Base-by-base conservation (phyloP, 2,797 vertebrate genomes). In the Enteromius radiatus region DNA sequence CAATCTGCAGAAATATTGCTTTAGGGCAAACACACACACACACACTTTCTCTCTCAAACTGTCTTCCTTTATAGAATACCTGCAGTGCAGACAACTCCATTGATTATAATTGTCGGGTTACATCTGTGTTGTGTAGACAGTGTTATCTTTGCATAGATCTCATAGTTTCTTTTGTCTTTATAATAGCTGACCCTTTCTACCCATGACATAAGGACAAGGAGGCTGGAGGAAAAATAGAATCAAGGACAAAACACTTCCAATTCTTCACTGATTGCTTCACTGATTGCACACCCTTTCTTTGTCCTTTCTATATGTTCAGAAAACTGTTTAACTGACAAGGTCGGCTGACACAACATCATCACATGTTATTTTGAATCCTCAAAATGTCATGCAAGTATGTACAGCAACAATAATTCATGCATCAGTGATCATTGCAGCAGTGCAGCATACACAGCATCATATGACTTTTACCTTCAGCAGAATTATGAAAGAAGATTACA, bases 1-100 rank as follows among this genome's bases (percentile, higher is more conserved):
- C 68, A 76, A 73, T 78, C 69, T 86, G 83, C 76, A 87, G 76
- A 76, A 77, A 84, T 71, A 45, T 23, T 7, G 38, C 77, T 75
- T 73, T 12, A 87, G 65, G 76, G 54, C 52, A 84, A 31, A 31
- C 69, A 49, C 69, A 33, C 41, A 28, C n/a, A 28, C 15, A 4
- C 43, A 12, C 33, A 38, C 5, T 14, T 14, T 63, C 31, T 1
- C 17, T 47, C 41, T 43, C 52, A 64, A 45, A 74, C 28, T 52
- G 11, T 47, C 41, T 81, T 43, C 10, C 23, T 54, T n/a, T 61
- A 19, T 59, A n/a, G 6, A 76, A 56, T 11, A 54, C n/a, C n/a
- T 76, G 33, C 36, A 41, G n/a, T 61, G 54, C n/a, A 43, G 31
- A 74, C 21, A 56, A 11, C 49, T 36, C 9, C 12, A 38, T 56